phyloP scores from a whole-genome alignment of 2,113 vertebrate genomes.

The Ophiodon elongatus region DNA sequence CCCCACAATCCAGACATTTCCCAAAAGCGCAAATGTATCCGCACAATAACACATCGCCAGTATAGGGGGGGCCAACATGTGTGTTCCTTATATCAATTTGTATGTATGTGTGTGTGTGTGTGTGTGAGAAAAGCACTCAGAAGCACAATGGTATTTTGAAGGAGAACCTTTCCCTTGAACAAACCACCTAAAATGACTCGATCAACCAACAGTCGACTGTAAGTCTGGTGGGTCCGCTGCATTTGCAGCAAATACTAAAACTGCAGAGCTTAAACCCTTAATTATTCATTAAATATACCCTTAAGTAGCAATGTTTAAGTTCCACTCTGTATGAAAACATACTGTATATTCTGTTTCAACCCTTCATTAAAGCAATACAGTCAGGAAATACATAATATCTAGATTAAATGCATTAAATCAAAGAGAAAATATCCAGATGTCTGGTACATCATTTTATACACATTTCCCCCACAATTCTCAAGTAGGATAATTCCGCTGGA shows the following conservation, averaged over 20 bases:
- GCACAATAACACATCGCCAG: neutral
- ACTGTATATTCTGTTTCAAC: neutral
- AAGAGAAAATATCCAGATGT: neutral
- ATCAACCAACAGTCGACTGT: neutral
- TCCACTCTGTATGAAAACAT: neutral
- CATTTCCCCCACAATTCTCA: neutral
- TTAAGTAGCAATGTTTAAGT: neutral
- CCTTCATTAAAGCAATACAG: neutral
- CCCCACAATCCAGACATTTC: neutral
- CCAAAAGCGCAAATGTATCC: neutral
- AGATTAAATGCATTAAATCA: neutral
- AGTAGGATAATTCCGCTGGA: neutral
- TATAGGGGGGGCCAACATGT: neutral
- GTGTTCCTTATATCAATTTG: neutral
- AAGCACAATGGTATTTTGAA: neutral
- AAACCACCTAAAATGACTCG: neutral
- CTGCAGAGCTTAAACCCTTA: neutral
- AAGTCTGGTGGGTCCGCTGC: neutral
- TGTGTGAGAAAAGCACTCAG: neutral
- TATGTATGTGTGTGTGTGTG: no score
- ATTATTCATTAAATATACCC: neutral
- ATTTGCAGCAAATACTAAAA: neutral
- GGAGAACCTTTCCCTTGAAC: neutral
- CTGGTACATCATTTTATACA: neutral
- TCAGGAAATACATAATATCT: neutral